Conservation (phyloP, 2,113 vertebrate species). For the Cavia porcellus region DNA sequence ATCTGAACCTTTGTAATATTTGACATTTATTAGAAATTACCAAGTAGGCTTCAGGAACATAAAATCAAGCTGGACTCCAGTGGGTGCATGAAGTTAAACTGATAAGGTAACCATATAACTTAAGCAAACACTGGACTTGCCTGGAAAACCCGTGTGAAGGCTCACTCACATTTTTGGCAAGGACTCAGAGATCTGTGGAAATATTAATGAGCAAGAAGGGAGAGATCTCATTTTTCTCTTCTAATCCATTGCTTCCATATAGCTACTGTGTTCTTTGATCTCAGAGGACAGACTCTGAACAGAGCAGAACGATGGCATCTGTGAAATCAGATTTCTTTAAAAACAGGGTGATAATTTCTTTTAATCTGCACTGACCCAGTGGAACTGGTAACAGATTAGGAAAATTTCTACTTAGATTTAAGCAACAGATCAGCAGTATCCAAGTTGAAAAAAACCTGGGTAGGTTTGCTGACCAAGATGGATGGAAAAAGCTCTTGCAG, state of each 20-base stretch:
- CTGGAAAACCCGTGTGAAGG: background rate
- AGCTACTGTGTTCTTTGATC: conserved; percentile 77
- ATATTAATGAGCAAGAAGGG: background rate
- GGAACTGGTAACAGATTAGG: conserved; percentile 68
- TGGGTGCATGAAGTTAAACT: background rate
- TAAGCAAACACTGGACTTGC: background rate
- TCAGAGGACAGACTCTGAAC: conserved; percentile 79
- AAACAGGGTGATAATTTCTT: conserved; percentile 82
- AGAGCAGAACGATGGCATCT: conserved; percentile 72
- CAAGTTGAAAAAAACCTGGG: background rate
- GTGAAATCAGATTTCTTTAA: conserved; percentile 77
- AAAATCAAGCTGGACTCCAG: conserved; percentile 24
- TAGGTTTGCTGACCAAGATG: conserved; percentile 62
- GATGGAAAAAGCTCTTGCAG: background rate
- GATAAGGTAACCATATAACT: conserved; percentile 36
- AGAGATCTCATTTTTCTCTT: conserved; percentile 52
- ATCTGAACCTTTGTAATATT: conserved; percentile 73
- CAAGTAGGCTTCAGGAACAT: conserved; percentile 51
- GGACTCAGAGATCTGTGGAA: too few species aligned
- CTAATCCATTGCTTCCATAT: conserved; percentile 78
- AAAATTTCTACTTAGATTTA: conserved; percentile 67
- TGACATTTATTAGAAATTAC: conserved; percentile 80
- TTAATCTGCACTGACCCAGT: conserved; percentile 65
- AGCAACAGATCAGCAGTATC: conserved; percentile 70
- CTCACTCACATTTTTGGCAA: background rate